Percentiles rank a stretch among this genome's conserved stretches.
phyloP scores from a whole-genome alignment of 1,140 invertebrate species.

The Oncopeltus fasciatus region DNA sequence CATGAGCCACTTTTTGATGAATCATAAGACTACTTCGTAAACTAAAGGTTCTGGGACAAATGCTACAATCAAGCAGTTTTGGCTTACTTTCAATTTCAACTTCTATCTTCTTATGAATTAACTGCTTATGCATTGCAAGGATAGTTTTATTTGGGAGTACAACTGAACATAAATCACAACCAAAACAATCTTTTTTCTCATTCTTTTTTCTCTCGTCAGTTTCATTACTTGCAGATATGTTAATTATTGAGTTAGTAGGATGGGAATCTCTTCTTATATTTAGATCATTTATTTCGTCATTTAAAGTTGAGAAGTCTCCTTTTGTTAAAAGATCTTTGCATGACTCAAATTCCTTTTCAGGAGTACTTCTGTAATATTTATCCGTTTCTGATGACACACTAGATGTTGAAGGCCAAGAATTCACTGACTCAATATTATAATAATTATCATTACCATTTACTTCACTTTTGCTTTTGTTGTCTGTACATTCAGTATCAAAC shows the following conservation, averaged over 20 bases:
- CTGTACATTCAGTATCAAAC: neutral
- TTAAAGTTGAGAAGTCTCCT: conserved; percentile 14
- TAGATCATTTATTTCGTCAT: conserved; percentile 13
- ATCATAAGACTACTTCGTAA: conserved; percentile 67
- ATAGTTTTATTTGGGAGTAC: conserved; percentile 52
- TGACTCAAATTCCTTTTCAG: conserved; percentile 13
- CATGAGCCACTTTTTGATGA: conserved; percentile 63
- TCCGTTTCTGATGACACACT: conserved; percentile 3
- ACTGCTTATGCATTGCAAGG: conserved; percentile 53
- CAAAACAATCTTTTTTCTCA: neutral
- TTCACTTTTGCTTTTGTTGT: neutral
- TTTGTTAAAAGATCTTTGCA: conserved; percentile 15
- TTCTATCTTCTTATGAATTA: conserved; percentile 40
- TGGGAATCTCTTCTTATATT: conserved; percentile 5
- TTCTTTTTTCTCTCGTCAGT: neutral
- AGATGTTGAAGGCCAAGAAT: conserved; percentile 1
- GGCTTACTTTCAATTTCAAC: conserved; percentile 6
- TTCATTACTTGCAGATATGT: neutral
- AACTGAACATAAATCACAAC: conserved; percentile 39
- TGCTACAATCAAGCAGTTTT: conserved; percentile 47
- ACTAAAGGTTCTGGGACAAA: conserved; percentile 63
- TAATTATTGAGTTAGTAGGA: neutral
- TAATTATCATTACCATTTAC: neutral
- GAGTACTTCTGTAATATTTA: neutral
- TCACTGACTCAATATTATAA: neutral